These are phyloP conservation scores for Semotilus atromaculatus DNA, from an alignment of 2,797 vertebrate species.

Conservation along the genomic window DNA sequence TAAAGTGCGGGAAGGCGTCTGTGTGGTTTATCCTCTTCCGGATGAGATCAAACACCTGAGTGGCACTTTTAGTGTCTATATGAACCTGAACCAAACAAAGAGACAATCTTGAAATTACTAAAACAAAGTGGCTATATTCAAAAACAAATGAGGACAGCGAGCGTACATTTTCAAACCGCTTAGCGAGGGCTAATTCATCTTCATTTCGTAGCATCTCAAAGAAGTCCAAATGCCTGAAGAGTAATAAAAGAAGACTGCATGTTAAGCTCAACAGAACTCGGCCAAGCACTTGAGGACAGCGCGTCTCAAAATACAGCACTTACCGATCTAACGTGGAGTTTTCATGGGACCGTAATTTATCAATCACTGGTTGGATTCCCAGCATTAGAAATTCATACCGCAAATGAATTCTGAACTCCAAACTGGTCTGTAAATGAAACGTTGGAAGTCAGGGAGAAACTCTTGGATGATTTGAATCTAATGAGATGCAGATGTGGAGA, in stretches of 20 bases:
- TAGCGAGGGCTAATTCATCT: slow-evolving; percentile 94
- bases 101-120: neutral
- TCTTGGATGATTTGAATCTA: slow-evolving; percentile 27
- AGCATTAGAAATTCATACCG: slow-evolving; percentile 98
- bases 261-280: slow-evolving; percentile 32
- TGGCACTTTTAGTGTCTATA: slow-evolving; percentile 96
- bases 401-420: slow-evolving; percentile 97
- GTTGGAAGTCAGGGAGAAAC: slow-evolving; percentile 46
- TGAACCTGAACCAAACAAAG: slow-evolving; percentile 83
- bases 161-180: slow-evolving; percentile 91
- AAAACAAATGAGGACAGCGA: neutral
- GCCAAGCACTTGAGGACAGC: neutral
- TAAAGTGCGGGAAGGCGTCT: slow-evolving; percentile 96
- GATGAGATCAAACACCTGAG: slow-evolving; percentile 96
- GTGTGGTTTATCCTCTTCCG: slow-evolving; percentile 96
- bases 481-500: slow-evolving; percentile 8
- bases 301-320: slow-evolving; percentile 59
- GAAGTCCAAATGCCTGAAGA: slow-evolving; percentile 93
- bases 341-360: slow-evolving; percentile 95
- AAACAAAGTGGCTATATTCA: neutral
- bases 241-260: neutral
- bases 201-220: slow-evolving; percentile 99
- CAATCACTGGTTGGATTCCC: slow-evolving; percentile 97
- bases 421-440: slow-evolving; percentile 83
- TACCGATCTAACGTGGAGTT: slow-evolving; percentile 96